Percentiles rank a stretch among this genome's conserved stretches.
phyloP scores from a whole-genome alignment of 92 coral and sea anemone species.

The Palythoa caribaeorum region DNA sequence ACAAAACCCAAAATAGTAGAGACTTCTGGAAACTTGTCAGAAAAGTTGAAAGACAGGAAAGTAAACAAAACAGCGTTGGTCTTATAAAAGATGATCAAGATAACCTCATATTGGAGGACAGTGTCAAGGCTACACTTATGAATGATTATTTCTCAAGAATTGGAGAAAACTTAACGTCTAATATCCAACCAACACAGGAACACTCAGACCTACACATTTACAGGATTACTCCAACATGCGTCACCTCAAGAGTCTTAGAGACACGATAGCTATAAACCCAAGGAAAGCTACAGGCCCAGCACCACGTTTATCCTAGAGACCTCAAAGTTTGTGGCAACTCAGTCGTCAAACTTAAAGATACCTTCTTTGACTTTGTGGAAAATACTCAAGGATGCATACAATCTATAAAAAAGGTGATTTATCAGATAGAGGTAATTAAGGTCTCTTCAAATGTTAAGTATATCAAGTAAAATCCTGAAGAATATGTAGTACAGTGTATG shows the following conservation, averaged over 20 bases:
- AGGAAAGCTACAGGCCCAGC: constrained; percentile 66
- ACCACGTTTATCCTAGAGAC: constrained; percentile 57
- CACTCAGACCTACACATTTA: neutral
- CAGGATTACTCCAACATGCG: constrained; percentile 59
- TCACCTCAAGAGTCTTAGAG: constrained; percentile 21
- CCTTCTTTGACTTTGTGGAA: constrained; percentile 67
- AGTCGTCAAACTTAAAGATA: constrained; percentile 50
- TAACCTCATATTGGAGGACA: constrained; percentile 39
- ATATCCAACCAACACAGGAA: neutral
- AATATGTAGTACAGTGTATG: neutral
- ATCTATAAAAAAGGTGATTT: constrained; percentile 64
- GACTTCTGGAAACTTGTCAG: constrained; percentile 63
- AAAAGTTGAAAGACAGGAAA: constrained; percentile 42
- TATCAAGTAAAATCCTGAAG: neutral
- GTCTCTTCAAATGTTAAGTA: neutral
- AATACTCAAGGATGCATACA: constrained; percentile 61
- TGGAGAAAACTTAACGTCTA: neutral
- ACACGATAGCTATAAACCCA: constrained; percentile 56
- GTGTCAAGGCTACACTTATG: constrained; percentile 56
- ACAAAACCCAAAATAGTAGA: constrained; percentile 3
- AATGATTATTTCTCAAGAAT: constrained; percentile 37
- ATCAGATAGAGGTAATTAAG: constrained; percentile 36
- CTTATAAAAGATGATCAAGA: constrained; percentile 58
- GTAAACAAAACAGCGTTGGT: constrained; percentile 50
- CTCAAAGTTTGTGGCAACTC: constrained; percentile 50